Percentiles rank a stretch among this genome's conserved stretches.
phyloP scores from a whole-genome alignment of 2,888 invertebrate genomes.

The Lasioglossum zephyrum region DNA sequence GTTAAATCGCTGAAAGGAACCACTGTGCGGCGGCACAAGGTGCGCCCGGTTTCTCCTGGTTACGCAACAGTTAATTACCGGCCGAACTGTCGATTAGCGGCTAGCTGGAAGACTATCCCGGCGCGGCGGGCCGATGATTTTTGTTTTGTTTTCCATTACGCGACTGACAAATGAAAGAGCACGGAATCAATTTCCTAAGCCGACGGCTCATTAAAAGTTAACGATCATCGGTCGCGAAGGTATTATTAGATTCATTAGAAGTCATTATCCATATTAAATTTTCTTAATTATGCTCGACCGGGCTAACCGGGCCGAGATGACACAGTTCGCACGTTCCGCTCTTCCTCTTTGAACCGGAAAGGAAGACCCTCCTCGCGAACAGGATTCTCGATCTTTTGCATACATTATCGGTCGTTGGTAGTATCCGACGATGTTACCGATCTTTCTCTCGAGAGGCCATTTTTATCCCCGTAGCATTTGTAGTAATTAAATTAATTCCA shows the following conservation, averaged over 20 bases:
- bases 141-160: conserved; percentile 5
- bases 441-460: conserved; percentile 35
- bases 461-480: conserved; percentile 64
- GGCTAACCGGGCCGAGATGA: conserved; percentile 11
- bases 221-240: conserved; percentile 47
- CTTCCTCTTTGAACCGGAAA: background rate
- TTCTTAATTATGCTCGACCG: conserved; percentile 40
- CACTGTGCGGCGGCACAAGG: background rate
- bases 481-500: conserved; percentile 73
- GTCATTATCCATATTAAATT: conserved; percentile 54
- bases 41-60: conserved; percentile 21
- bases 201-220: conserved; percentile 56
- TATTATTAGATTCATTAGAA: conserved; percentile 52
- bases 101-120: conserved; percentile 20
- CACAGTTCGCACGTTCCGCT: background rate
- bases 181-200: conserved; percentile 49
- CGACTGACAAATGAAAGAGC: conserved; percentile 48
- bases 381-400: background rate
- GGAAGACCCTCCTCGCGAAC: background rate
- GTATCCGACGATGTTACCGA: conserved; percentile 42
- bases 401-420: background rate
- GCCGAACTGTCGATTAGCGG: conserved; percentile 17
- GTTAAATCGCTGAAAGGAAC: no score
- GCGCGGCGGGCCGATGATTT: background rate
- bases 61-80: conserved; percentile 40